These are phyloP conservation scores for Theocolax elegans DNA, from an alignment of 1,140 invertebrate genomes.

Conservation along the genomic window DNA sequence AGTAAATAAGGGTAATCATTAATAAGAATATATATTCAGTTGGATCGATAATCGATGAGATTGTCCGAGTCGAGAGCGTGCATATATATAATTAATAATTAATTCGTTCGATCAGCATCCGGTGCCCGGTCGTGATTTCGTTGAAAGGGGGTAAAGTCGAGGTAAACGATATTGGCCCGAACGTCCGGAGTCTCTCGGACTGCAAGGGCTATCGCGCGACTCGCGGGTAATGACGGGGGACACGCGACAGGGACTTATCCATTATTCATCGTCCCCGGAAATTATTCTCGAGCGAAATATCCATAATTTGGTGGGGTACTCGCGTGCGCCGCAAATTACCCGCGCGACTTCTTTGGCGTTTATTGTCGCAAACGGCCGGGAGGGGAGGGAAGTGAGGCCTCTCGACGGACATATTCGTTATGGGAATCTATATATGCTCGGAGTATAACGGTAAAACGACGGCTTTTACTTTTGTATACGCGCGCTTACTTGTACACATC, in stretches of 20 bases:
- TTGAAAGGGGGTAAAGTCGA: background rate
- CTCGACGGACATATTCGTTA: background rate
- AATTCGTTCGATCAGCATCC: too few species aligned
- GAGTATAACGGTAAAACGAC: conserved; percentile 26
- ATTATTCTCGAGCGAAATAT: conserved; percentile 14
- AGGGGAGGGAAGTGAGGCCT: too few species aligned
- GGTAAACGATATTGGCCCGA: too few species aligned
- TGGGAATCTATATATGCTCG: too few species aligned
- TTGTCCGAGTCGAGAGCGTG: too few species aligned
- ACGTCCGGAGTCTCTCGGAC: too few species aligned
- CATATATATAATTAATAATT: too few species aligned
- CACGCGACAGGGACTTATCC: conserved; percentile 39
- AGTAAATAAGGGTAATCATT: too few species aligned
- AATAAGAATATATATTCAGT: too few species aligned
- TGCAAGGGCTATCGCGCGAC: background rate
- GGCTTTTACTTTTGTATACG: too few species aligned
- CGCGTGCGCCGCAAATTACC: background rate
- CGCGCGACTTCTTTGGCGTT: background rate
- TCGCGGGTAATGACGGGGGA: conserved; percentile 33
- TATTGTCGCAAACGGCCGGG: conserved; percentile 8
- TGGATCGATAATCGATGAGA: too few species aligned
- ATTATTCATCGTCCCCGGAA: conserved; percentile 37
- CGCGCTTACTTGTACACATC: background rate
- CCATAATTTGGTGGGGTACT: conserved; percentile 14
- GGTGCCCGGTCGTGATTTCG: conserved; percentile 60